Evolutionary conservation across 1,140 invertebrate genomes (phyloP), one percentile per base, ranked within the genome.

Genomic region (Anagrus nilaparvatae): DNA sequence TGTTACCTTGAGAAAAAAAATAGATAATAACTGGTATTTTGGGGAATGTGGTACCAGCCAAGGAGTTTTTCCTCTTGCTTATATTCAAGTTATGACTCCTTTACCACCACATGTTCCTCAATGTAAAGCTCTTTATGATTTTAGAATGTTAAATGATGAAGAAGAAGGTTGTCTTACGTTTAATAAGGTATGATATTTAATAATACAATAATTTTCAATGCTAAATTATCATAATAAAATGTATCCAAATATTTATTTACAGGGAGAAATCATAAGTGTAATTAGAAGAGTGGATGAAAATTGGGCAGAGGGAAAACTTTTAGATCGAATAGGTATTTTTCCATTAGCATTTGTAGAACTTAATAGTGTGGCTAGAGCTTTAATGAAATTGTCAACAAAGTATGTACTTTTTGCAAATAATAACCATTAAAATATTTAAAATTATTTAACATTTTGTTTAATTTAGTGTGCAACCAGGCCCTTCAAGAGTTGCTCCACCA

Each of bases 101-200:
- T 65, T 87, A 35, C 84, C 86, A 32, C 76, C 76, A 43, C 74
- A 80, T 50, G 75, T 81, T 44, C 87, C 88, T 24, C 81, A 92
- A 58, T 93, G 88, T 61, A 90, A 89, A 73, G 89, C 90, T 31
- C 67, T 93, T 27, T 94, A 92, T 61, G 89, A 96, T 69, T 96
- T 94, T 63, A 77, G 83, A 54, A 87, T 92, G 79, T 82, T 81
- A 0, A 85, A 88, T 53, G 84, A 87, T 47, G 86, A 91, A 51
- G 88, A 93, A 54, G 89, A 93, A 67, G 88, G 90, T 29, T 96
- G 90, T 67, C 69, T 96, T 20, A 81, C 81, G 18, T 95, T 96
- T 65, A 84, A 83, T 56, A 93, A 93, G 76, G 88, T 89, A 69
- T 52, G 40, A 49, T 30, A 18, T 17, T 18, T 19, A 42, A 34